Percentiles rank a stretch among this genome's conserved stretches.
phyloP scores from a whole-genome alignment of 2,797 vertebrate genomes.

The Alca torda region DNA sequence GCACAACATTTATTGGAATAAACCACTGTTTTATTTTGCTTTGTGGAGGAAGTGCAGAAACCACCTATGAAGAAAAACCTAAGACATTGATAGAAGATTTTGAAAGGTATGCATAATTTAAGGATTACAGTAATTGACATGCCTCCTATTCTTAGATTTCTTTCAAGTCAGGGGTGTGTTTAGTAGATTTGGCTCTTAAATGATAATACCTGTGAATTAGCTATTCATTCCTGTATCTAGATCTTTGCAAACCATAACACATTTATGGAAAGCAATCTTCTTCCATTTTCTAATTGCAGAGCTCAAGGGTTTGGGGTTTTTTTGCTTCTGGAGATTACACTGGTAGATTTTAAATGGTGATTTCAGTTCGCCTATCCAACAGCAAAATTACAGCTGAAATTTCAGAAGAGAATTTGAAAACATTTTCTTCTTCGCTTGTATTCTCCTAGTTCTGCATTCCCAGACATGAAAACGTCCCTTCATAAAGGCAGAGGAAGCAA shows the following conservation, averaged over 20 bases:
- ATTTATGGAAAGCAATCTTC: not conserved
- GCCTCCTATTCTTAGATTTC: conserved; percentile 47
- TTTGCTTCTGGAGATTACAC: not conserved
- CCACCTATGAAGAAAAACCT: conserved; percentile 14
- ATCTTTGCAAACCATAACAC: conserved; percentile 11
- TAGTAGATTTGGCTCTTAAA: conserved; percentile 13
- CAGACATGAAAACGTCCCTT: not conserved
- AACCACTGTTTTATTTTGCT: not conserved
- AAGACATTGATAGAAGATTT: not conserved
- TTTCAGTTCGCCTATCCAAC: not conserved
- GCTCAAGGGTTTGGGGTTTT: not conserved
- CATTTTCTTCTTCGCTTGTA: not conserved
- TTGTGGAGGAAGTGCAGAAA: conserved; percentile 12
- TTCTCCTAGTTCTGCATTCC: not conserved
- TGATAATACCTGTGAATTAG: not conserved
- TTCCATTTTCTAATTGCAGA: conserved; percentile 40
- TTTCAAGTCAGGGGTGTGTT: conserved; percentile 35
- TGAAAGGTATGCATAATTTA: conserved; percentile 38
- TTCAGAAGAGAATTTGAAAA: conserved; percentile 8
- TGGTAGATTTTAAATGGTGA: not conserved
- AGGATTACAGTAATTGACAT: conserved; percentile 31
- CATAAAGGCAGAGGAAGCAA: not conserved
- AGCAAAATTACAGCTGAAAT: not conserved
- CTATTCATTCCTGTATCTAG: conserved; percentile 36
- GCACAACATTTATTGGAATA: not conserved